phyloP scores from a whole-genome alignment of 2,797 vertebrate genomes.

The Typhlichthys eigenmanni region DNA sequence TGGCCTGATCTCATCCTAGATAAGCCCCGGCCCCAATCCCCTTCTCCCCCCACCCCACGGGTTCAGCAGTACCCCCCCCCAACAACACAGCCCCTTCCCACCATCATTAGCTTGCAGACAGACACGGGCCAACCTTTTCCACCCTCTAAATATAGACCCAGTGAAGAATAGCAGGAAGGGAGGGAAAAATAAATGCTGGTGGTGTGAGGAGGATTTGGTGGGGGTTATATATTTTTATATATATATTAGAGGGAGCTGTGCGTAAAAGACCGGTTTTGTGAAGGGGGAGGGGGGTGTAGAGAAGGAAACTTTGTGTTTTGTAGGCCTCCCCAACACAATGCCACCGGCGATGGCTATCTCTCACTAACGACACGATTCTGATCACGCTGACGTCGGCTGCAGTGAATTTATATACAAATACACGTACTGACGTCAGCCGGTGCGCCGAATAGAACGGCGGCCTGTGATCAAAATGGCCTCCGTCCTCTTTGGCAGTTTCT shows the following conservation, averaged over 20 bases:
- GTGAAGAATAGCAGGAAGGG: constrained; percentile 79
- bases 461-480: not conserved
- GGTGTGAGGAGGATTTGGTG: constrained; percentile 1
- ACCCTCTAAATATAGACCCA: constrained; percentile 73
- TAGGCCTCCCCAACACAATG: constrained; percentile 58
- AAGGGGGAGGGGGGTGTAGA: constrained; percentile 23
- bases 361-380: constrained; percentile 43
- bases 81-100: constrained; percentile 23
- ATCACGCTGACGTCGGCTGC: constrained; percentile 53
- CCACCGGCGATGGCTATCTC: constrained; percentile 58
- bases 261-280: constrained; percentile 43
- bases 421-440: constrained; percentile 41
- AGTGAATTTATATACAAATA: no score
- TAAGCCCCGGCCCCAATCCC: constrained; percentile 32
- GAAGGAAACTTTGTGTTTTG: constrained; percentile 41
- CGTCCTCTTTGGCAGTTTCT: constrained; percentile 10
- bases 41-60: not conserved
- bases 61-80: constrained; percentile 32
- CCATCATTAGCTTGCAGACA: constrained; percentile 64
- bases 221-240: no score
- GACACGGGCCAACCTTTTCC: constrained; percentile 75
- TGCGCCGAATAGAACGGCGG: constrained; percentile 32
- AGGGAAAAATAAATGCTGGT: constrained; percentile 64
- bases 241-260: constrained; percentile 51
- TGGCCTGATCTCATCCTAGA: constrained; percentile 51